Percentiles rank a stretch among this genome's conserved stretches.
Conservation (phyloP, 2,888 invertebrate genomes). For the Drosophila testacea region DNA sequence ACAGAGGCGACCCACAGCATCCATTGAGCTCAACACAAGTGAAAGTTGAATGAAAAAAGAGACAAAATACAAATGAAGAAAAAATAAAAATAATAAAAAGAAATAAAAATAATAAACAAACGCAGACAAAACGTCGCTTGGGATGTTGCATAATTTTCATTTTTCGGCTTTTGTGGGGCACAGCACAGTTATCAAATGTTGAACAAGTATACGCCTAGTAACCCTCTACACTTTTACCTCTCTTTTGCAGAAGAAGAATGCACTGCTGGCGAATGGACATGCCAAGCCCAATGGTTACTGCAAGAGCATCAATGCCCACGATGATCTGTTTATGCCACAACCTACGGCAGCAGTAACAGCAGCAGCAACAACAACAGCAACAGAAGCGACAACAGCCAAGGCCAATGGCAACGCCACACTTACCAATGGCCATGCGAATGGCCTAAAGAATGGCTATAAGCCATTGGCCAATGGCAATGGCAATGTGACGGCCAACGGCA, state of each 20-base stretch:
- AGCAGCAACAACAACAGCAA: slow-evolving; percentile 29
- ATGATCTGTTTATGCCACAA: slow-evolving; percentile 69
- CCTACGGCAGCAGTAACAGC: slow-evolving; percentile 21
- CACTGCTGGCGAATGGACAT: slow-evolving; percentile 62
- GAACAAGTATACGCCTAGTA: slow-evolving; percentile 30
- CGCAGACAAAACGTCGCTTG: slow-evolving; percentile 47
- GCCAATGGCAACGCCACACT: slow-evolving; percentile 56
- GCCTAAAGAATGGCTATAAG: slow-evolving; percentile 74
- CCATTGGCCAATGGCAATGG: slow-evolving; percentile 66
- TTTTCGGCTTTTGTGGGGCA: slow-evolving; percentile 21
- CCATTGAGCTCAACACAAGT: slow-evolving; percentile 52
- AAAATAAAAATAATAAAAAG: slow-evolving; percentile 34
- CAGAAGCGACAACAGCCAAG: slow-evolving; percentile 40
- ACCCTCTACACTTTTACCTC: background rate
- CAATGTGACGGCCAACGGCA: slow-evolving; percentile 52
- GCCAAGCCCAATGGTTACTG: slow-evolving; percentile 73
- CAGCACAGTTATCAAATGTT: slow-evolving; percentile 12
- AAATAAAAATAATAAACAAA: slow-evolving; percentile 61
- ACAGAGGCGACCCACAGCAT: slow-evolving; percentile 61
- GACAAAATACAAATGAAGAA: slow-evolving; percentile 35
- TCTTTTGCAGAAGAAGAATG: slow-evolving; percentile 63
- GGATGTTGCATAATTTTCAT: slow-evolving; percentile 63
- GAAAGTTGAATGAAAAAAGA: slow-evolving; percentile 66
- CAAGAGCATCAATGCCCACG: slow-evolving; percentile 76
- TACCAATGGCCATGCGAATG: slow-evolving; percentile 76